A percentile compares a stretch with the other conserved stretches of the same genome.
Conservation (phyloP, 2,113 vertebrate genomes). For the Eulacestoma nigropectus region DNA sequence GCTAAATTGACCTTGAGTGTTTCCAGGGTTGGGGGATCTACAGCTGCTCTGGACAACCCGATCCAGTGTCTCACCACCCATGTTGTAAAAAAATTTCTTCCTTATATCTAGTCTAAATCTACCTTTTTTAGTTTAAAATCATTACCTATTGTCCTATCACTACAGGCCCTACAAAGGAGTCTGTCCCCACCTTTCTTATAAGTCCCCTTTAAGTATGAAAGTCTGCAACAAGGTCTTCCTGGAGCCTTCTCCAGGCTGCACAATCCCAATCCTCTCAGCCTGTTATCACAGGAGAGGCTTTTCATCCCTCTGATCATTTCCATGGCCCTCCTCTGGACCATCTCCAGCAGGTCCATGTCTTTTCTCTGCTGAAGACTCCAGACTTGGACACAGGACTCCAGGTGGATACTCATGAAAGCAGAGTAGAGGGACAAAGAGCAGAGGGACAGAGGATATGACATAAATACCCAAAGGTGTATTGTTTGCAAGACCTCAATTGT, state of each 20-base stretch:
- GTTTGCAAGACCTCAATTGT: not conserved
- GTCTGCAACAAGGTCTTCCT: not conserved
- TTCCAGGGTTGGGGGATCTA: not conserved
- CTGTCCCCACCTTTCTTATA: not conserved
- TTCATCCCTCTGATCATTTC: not conserved
- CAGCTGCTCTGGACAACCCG: not conserved
- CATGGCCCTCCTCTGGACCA: not conserved
- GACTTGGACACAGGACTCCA: not conserved
- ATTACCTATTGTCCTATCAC: not conserved
- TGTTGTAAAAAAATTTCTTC: not conserved
- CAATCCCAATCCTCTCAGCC: not conserved
- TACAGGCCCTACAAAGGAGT: too few relatives aligned
- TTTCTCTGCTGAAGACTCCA: not conserved
- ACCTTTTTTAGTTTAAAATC: not conserved
- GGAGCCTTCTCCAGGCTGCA: not conserved
- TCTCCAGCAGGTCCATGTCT: not conserved
- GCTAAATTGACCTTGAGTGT: not conserved
- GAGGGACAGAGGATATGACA: not conserved
- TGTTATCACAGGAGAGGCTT: not conserved
- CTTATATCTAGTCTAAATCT: not conserved
- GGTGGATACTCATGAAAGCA: not conserved
- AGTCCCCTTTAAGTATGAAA: not conserved
- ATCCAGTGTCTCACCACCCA: not conserved
- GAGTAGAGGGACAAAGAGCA: not conserved
- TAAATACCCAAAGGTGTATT: not conserved